phyloP scores from a whole-genome alignment of 2,113 vertebrate genomes.

The Columbina picui region DNA sequence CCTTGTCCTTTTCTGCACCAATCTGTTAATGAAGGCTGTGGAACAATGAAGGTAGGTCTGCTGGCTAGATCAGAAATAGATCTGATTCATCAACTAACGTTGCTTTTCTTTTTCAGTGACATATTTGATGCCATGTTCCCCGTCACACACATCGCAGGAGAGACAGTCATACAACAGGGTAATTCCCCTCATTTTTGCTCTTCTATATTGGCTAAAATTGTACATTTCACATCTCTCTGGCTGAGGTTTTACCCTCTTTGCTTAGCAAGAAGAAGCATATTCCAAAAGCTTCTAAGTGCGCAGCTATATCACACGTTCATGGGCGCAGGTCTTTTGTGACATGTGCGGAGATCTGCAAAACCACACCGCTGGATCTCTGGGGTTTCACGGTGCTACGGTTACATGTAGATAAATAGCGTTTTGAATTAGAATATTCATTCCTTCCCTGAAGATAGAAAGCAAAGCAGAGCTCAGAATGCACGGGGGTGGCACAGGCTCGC shows the following conservation, averaged over 20 bases:
- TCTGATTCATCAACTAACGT: not conserved
- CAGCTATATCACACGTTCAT: not conserved
- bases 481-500: not conserved
- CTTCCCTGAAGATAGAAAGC: not conserved
- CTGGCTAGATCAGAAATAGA: not conserved
- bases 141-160: conserved; percentile 94
- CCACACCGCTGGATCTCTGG: not conserved
- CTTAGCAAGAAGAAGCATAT: not conserved
- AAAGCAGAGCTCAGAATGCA: not conserved
- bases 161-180: conserved; percentile 98
- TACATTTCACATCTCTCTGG: not conserved
- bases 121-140: conserved; percentile 99
- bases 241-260: not conserved
- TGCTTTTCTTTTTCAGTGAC: conserved; percentile 82
- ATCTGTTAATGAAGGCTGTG: not conserved
- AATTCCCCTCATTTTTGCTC: not conserved
- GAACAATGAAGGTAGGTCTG: not conserved
- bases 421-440: not conserved
- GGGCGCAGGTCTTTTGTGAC: not conserved
- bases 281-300: not conserved
- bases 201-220: not conserved
- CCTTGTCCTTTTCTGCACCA: not conserved
- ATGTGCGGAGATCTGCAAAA: not conserved
- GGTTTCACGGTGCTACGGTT: not conserved
- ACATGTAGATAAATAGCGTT: not conserved